Conservation (phyloP, 2,797 vertebrate genomes). For the Coregonus sp. region DNA sequence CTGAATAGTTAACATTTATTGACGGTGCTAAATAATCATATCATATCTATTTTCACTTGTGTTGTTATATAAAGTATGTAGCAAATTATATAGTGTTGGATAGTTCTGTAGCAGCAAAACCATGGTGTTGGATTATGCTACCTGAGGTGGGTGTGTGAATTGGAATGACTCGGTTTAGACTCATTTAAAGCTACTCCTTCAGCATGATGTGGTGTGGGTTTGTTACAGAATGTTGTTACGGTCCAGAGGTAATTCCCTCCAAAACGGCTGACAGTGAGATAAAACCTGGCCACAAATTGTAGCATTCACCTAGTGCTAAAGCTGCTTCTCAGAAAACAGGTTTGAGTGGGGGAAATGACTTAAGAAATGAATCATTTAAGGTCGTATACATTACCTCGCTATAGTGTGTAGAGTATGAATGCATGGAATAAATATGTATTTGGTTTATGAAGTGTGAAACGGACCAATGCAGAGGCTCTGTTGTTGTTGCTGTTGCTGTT, state of each 20-base stretch:
- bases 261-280: slow-evolving; percentile 53
- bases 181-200: slow-evolving; percentile 53
- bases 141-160: slow-evolving; percentile 41
- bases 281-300: slow-evolving; percentile 56
- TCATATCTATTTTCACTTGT: slow-evolving; percentile 24
- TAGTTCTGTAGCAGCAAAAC: background rate
- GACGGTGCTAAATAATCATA: slow-evolving; percentile 38
- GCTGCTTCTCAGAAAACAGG: slow-evolving; percentile 36
- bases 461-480: slow-evolving; percentile 56
- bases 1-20: slow-evolving; percentile 51
- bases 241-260: slow-evolving; percentile 48
- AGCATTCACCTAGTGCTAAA: slow-evolving; percentile 37
- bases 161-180: slow-evolving; percentile 38
- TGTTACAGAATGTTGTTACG: slow-evolving; percentile 47
- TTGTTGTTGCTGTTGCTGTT: slow-evolving; percentile 56
- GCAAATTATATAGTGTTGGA: background rate
- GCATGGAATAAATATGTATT: slow-evolving; percentile 64
- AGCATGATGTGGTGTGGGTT: slow-evolving; percentile 45
- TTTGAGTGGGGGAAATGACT: slow-evolving; percentile 52
- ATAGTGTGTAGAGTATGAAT: slow-evolving; percentile 55
- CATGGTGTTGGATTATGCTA: slow-evolving; percentile 38
- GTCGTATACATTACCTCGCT: slow-evolving; percentile 50
- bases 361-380: slow-evolving; percentile 62
- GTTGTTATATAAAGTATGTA: slow-evolving; percentile 29
- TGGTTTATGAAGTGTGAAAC: slow-evolving; percentile 74